Conservation (phyloP, 2,888 invertebrate genomes). For the Ditylenchus weischeri region DNA sequence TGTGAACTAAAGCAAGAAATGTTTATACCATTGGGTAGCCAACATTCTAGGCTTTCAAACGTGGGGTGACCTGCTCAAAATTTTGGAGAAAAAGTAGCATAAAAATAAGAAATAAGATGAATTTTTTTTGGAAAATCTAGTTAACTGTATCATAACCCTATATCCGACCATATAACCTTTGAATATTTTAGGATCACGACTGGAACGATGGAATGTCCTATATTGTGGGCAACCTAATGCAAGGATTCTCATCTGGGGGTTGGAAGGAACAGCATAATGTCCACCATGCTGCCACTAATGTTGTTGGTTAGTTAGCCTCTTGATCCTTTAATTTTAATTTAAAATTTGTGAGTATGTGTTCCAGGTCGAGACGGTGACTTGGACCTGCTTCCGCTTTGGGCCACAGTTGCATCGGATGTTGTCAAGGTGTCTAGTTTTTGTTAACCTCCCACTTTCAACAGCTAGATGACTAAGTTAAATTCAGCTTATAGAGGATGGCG, state of each 20-base stretch:
- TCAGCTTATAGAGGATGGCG: constrained; percentile 16
- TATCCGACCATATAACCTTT: no score
- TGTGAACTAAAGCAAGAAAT: no score
- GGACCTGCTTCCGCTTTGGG: constrained; percentile 56
- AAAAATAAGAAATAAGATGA: no score
- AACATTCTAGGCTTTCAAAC: no score
- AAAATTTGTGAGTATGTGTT: not conserved
- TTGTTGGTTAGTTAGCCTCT: constrained; percentile 30
- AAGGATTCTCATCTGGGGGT: constrained; percentile 55
- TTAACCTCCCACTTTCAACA: no score
- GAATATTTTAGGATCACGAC: constrained; percentile 26
- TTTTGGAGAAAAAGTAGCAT: no score
- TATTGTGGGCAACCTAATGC: constrained; percentile 54
- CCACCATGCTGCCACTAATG: constrained; percentile 58
- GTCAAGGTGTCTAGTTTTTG: no score
- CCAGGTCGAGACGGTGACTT: constrained; percentile 53
- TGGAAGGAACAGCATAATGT: constrained; percentile 51
- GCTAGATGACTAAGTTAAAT: constrained; percentile 13
- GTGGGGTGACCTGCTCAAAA: no score
- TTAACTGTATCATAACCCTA: no score
- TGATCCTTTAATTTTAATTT: no score
- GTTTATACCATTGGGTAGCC: no score
- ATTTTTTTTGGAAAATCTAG: no score
- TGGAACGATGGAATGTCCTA: constrained; percentile 43
- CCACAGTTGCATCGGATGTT: constrained; percentile 50